Percentiles rank a stretch among this genome's conserved stretches.
Conservation (phyloP, 2,113 vertebrate species). For the Dendropsophus ebraccatus region DNA sequence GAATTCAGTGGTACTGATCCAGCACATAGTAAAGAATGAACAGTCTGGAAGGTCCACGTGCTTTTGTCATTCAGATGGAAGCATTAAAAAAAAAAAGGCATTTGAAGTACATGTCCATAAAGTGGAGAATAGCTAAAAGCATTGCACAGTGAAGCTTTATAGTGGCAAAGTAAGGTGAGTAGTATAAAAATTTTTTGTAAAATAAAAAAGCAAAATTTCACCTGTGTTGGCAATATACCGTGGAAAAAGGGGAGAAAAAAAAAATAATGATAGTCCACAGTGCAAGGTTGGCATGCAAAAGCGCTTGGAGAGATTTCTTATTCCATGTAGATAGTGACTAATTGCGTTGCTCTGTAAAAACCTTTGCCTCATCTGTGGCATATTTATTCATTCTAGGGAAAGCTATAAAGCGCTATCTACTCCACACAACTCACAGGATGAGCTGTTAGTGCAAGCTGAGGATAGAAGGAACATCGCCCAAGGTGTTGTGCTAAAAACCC, state of each 20-base stretch:
- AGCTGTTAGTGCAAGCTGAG: constrained; percentile 58
- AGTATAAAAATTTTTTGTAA: constrained; percentile 41
- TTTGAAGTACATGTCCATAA: constrained; percentile 26
- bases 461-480: constrained; percentile 42
- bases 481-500: constrained; percentile 41
- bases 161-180: constrained; percentile 45
- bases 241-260: background rate
- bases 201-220: constrained; percentile 9
- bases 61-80: constrained; percentile 8
- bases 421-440: constrained; percentile 48
- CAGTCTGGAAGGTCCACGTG: background rate
- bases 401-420: constrained; percentile 53
- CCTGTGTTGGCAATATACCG: constrained; percentile 42
- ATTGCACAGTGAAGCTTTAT: constrained; percentile 57
- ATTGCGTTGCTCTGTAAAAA: constrained; percentile 2
- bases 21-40: constrained; percentile 18
- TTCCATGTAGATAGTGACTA: constrained; percentile 20
- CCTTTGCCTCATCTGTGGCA: background rate
- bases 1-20: constrained; percentile 27
- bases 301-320: background rate
- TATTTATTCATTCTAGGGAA: constrained; percentile 42
- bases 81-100: too few species aligned
- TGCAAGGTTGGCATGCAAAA: constrained; percentile 48
- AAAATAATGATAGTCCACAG: constrained; percentile 22
- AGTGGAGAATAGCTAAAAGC: background rate